These are phyloP conservation scores for Oncorhynchus keta DNA, from an alignment of 2,113 vertebrate species.

Conservation along the genomic window DNA sequence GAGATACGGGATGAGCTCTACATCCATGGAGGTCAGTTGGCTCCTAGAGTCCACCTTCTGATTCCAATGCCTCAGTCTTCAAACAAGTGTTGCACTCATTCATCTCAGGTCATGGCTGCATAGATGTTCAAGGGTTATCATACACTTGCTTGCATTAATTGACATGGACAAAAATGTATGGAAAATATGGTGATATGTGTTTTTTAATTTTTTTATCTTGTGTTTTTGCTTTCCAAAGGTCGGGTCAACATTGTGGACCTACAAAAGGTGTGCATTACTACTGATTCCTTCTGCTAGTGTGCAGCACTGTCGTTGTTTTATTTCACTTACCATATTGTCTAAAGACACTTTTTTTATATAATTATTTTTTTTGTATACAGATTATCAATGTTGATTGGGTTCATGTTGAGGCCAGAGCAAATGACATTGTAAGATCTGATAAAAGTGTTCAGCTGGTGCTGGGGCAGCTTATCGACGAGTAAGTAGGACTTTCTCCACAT, in stretches of 20 bases:
- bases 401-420: conserved; percentile 88
- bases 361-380: conserved; percentile 56
- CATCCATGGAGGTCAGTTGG: conserved; percentile 83
- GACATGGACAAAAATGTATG: background rate
- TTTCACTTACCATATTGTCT: no score
- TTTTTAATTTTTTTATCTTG: conserved; percentile 9
- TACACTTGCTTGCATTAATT: background rate
- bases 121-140: background rate
- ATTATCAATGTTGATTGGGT: conserved; percentile 91
- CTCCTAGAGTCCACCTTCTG: background rate
- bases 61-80: background rate
- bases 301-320: background rate
- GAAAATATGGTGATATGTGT: background rate
- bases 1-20: conserved; percentile 92
- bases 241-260: conserved; percentile 95
- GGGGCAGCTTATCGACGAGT: conserved; percentile 91
- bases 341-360: no score
- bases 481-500: conserved; percentile 57
- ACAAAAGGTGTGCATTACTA: conserved; percentile 81
- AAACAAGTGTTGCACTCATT: background rate
- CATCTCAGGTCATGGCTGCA: background rate
- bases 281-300: background rate
- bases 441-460: conserved; percentile 83
- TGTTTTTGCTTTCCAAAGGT: conserved; percentile 73
- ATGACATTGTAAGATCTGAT: conserved; percentile 86